Evolutionary conservation across 2,797 vertebrate species (phyloP), one percentile per base, ranked within the genome.

Genomic region (Oreortyx pictus): DNA sequence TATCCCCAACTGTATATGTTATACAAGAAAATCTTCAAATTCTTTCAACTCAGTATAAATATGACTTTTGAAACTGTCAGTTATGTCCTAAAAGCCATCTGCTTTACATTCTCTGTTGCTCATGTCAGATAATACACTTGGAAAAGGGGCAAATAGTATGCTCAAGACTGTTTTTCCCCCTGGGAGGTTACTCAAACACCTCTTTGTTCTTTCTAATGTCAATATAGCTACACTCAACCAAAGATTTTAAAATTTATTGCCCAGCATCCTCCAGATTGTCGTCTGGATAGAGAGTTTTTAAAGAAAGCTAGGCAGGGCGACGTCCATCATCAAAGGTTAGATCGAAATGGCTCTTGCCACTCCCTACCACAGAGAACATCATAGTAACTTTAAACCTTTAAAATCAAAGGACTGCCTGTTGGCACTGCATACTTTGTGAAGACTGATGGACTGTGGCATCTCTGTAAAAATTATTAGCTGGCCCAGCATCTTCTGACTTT

Each of bases 21-120:
- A 16, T 70, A 84, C 46, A 86, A 89, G 59, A 76, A 59, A n/a
- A 66, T 31, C 35, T 89, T 88, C n/a, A 64, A 85, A 78, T 81
- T 83, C 24, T 50, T 89, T 59, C n/a, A 66, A 41, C 5, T 73
- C 22, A 5, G 8, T 70, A 54, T 9, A 57, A 86, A 62, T 59
- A 56, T 19, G 39, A n/a, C 33, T 88, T 81, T 62, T 20, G 65
- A 91, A 83, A 49, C 15, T 79, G 54, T 39, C 54, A 70, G 14
- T 89, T 85, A n/a, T 11, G 8, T 5, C 46, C 56, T 44, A 65
- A 12, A 86, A 80, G 35, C 15, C 6, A 57, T 50, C 25, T 88
- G 2, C 33, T 37, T 70, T 23, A 39, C 6, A 49, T 43, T 5
- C 6, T 18, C 9, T 61, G 24, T 46, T 88, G n/a, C 4, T 90